Evolutionary conservation across 2,797 vertebrate genomes (phyloP), one percentile per base, ranked within the genome.

Genomic region (Crenuchus spilurus): DNA sequence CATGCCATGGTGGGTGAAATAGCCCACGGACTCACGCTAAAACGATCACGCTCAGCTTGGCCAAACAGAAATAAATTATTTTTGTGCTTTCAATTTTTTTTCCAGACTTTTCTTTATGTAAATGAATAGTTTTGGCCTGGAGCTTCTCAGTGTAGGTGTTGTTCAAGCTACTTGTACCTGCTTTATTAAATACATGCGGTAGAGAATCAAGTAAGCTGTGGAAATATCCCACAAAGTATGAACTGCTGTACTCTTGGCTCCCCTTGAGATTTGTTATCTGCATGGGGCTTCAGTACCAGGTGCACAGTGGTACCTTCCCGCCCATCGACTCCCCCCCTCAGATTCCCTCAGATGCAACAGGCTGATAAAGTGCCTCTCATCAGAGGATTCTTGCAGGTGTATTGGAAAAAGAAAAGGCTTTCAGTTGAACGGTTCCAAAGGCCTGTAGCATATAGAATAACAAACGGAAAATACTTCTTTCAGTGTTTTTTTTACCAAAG

Each of bases 191-290:
- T 44, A 46, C 28, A 57, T 70, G n/a, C 60, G 51, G 63, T 33
- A 51, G 64, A 69, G 62, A 60, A 65, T 35, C 65, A 66, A 13
- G 39, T 31, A 16, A 62, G 60, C 57, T 71, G 70, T 48, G 62
- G 67, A 72, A 57, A 65, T 41, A 73, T 84, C 74, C 65, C 46
- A 28, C 73, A 67, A 62, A 75, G 74, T 30, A 16, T 39, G 11
- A 70, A 22, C 64, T 37, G 70, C 41, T 70, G 8, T 18, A 37
- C 54, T 84, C 46, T 83, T 77, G 79, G 71, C 81, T 75, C 37
- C 63, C n/a, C 52, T 57, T 51, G 41, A 76, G 80, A 74, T 70
- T 69, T 82, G 42, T 84, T 87, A 86, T 86, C 80, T 74, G 77
- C 61, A 37, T 46, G 44, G 74, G 67, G 70, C 62, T 73, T 66